These are phyloP conservation scores for Bugulina stolonifera DNA, from an alignment of 2,888 invertebrate genomes.

Conservation along the genomic window DNA sequence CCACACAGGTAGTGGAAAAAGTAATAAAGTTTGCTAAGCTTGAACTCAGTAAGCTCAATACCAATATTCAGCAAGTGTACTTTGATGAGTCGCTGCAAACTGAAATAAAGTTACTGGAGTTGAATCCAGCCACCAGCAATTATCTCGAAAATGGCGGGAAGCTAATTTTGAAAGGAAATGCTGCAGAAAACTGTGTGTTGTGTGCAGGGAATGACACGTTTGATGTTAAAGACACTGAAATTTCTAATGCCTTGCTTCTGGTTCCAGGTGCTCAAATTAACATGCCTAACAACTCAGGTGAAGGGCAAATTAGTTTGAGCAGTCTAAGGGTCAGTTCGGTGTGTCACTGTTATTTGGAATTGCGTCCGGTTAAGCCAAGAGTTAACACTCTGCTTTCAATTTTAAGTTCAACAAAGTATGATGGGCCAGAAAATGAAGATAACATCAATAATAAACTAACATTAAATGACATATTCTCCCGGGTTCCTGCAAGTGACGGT, in stretches of 20 bases:
- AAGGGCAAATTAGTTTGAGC: neutral
- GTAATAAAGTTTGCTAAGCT: conserved; percentile 15
- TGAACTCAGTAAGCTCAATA: neutral
- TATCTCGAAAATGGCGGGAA: conserved; percentile 21
- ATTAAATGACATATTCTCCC: neutral
- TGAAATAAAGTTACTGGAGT: neutral
- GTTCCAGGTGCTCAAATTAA: neutral
- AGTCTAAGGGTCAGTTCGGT: neutral
- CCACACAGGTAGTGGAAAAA: neutral
- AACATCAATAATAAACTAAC: neutral
- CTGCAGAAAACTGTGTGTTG: conserved; percentile 1
- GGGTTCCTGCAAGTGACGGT: neutral
- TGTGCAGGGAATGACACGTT: neutral
- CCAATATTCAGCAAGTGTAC: conserved; percentile 6
- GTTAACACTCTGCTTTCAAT: neutral
- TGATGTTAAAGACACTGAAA: conserved; percentile 18
- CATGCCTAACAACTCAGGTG: neutral
- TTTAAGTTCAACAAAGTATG: neutral
- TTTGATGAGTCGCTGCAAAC: neutral
- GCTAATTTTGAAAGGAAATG: conserved; percentile 3
- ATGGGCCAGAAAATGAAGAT: conserved; percentile 1
- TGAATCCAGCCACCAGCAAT: neutral
- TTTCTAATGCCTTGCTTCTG: conserved; percentile 13
- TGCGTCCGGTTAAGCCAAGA: neutral
- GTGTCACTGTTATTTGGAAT: conserved; percentile 6